These are phyloP conservation scores for Sebastes miniatus DNA, from an alignment of 2,797 vertebrate species.

Conservation along the genomic window DNA sequence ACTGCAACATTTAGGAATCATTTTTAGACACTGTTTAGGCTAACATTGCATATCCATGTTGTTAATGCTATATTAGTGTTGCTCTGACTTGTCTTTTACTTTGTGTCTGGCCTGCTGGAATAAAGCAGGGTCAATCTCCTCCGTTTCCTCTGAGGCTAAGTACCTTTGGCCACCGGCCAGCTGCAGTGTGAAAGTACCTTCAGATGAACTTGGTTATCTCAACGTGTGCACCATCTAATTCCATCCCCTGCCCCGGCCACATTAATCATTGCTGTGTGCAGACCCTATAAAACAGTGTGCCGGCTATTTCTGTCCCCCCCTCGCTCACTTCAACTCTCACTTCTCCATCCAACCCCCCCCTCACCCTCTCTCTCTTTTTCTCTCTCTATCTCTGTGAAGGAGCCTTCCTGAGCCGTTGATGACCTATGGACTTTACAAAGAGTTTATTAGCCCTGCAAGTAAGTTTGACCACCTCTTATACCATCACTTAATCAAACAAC, in stretches of 20 bases:
- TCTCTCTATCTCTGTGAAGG: constrained; percentile 77
- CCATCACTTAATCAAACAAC: constrained; percentile 9
- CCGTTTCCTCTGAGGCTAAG: constrained; percentile 68
- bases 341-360: constrained; percentile 22
- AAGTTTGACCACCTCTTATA: constrained; percentile 74
- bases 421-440: constrained; percentile 95
- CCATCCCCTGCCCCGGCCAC: constrained; percentile 72
- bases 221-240: constrained; percentile 76
- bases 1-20: background rate
- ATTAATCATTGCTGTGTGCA: constrained; percentile 82
- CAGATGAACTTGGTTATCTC: constrained; percentile 85
- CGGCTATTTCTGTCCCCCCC: constrained; percentile 73
- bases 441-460: constrained; percentile 96
- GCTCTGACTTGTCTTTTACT: constrained; percentile 36
- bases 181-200: constrained; percentile 80
- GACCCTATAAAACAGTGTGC: constrained; percentile 79
- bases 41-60: background rate
- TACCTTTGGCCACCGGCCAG: constrained; percentile 70
- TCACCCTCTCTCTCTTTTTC: constrained; percentile 5
- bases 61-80: constrained; percentile 28
- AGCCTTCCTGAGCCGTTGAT: constrained; percentile 97
- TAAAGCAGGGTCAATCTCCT: constrained; percentile 59
- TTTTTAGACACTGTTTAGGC: background rate
- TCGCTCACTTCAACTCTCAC: constrained; percentile 62
- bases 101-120: constrained; percentile 38